Base-by-base conservation (phyloP, 1,140 invertebrate species). In the Calosoma granatense region DNA sequence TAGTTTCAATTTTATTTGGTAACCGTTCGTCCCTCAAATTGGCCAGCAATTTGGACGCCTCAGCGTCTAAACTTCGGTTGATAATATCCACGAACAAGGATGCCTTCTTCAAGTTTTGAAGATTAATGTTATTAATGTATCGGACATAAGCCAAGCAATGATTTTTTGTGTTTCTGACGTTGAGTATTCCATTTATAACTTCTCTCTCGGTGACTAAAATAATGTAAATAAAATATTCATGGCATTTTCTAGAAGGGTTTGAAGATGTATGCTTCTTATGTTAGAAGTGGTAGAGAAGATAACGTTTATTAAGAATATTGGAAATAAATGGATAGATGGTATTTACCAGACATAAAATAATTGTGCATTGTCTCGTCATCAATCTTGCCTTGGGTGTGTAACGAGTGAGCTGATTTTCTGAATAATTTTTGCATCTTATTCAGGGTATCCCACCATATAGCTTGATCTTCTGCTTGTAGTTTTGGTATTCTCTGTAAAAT, bases 61-160 rank as follows among this genome's bases (percentile, higher is more conserved):
- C 95, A 0, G 87, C 87, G 70, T 98, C 95, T 52, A 98, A 81
- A 69, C 90, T 91, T 62, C 94, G 77, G 69, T 96, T 95, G 1
- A 90, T 79, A 51, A 98, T 94, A 72, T 99, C 96, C 53, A 98
- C 83, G 67, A 97, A 99, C 17, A 96, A 84, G 51, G 89, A 87
- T 1, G 94, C 94, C 70, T 95, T 94, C 64, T 91, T 89, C 19
- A 97, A 73, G 70, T 97, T 94, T 72, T 95, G 92, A 21, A 97
- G 77, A 73, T 98, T 97, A 22, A 99, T 97, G 67, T 98, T 98
- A 72, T 95, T 94, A 67, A 99, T 98, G 70, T 95, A 93, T 51
- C 96, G 78, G 1, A 97, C 83, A 68, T 97, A 97, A 0, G 93
- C 93, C n/a, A 98, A 74, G 64, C 92, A 95, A 73, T 97, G 94